Base-by-base conservation (phyloP, 2,113 vertebrate species). In the Orientallactaga bullata region DNA sequence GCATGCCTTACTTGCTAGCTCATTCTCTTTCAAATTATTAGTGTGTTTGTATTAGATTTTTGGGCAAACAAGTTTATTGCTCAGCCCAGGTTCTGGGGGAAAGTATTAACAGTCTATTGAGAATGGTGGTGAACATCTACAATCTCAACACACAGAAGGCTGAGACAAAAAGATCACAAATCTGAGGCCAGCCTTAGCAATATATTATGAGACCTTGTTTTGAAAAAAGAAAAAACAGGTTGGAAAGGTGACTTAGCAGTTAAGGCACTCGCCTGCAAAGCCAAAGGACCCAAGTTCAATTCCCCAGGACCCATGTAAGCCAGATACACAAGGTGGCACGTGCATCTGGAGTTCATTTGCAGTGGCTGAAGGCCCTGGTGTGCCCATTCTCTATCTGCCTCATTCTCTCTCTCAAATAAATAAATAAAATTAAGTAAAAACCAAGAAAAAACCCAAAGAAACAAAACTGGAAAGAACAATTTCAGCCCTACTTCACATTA, bases 11-110 rank as follows among this genome's bases (percentile, higher is more conserved):
- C 20, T 37, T 39, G 37, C 0, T 20, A 79, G 63, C 51, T 81
- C 28, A 63, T 63, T 83, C 13, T 8, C 42, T 17, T 76, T 94
- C 66, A 79, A 30, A 84, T 55, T 89, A 65, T 30, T 73, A n/a
- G 3, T 21, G 20, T 76, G 72, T 28, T 55, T 63, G 35, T 63
- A 18, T 5, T 63, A 78, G 35, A 39, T 24, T 15, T 88, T 80
- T 47, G 30, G 76, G 66, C n/a, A 88, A 83, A 89, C 71, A 87
- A 83, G 26, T 87, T 83, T 71, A 76, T 16, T 4, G 92, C 23
- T 72, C 74, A 71, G 66, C 16, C 20, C 16, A 32, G 55, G 55
- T n/a, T 84, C 66, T 28, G 80, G 35, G n/a, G 10, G 6, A 87
- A 66, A 26, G 17, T n/a, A 23, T 39, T 66, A 66, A 42, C 18